These are phyloP conservation scores for Lycocorax pyrrhopterus DNA, from an alignment of 2,113 vertebrate genomes.

Conservation along the genomic window DNA sequence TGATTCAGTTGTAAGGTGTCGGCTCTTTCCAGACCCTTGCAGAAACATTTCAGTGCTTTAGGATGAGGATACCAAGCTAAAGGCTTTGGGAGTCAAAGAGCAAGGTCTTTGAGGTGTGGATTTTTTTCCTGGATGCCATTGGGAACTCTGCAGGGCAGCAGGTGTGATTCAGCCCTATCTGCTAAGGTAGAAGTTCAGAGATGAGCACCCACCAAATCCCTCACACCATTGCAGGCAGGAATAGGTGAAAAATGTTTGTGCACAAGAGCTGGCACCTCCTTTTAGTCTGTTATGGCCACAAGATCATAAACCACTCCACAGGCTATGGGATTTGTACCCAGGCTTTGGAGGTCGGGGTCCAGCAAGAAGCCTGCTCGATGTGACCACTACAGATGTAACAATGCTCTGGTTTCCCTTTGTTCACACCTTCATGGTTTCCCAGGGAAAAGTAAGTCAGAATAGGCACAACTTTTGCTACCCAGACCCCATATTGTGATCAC, in stretches of 20 bases:
- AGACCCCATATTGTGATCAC: accelerated
- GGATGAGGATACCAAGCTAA: not conserved
- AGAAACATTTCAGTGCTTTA: not conserved
- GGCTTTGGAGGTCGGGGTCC: not conserved
- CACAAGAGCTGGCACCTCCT: not conserved
- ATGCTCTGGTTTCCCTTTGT: not conserved
- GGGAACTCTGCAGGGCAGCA: not conserved
- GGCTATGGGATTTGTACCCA: not conserved
- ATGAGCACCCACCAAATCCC: not conserved
- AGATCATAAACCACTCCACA: not conserved
- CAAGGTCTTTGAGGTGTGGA: not conserved
- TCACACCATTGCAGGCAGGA: not conserved
- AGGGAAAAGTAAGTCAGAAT: not conserved
- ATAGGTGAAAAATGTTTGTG: not conserved
- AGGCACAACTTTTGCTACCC: not conserved
- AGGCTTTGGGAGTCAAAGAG: not conserved
- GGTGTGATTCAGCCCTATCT: not conserved
- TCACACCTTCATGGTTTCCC: not conserved
- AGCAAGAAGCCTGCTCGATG: not conserved
- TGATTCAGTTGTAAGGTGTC: not conserved
- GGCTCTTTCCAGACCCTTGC: not conserved
- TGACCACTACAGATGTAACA: accelerated
- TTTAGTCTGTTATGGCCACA: not conserved
- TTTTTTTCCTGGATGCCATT: not conserved
- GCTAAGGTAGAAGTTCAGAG: not conserved